Percentiles rank a stretch among this genome's conserved stretches.
These are phyloP conservation scores for Periparus ater DNA, from an alignment of 2,797 vertebrate genomes.

Conservation along the genomic window DNA sequence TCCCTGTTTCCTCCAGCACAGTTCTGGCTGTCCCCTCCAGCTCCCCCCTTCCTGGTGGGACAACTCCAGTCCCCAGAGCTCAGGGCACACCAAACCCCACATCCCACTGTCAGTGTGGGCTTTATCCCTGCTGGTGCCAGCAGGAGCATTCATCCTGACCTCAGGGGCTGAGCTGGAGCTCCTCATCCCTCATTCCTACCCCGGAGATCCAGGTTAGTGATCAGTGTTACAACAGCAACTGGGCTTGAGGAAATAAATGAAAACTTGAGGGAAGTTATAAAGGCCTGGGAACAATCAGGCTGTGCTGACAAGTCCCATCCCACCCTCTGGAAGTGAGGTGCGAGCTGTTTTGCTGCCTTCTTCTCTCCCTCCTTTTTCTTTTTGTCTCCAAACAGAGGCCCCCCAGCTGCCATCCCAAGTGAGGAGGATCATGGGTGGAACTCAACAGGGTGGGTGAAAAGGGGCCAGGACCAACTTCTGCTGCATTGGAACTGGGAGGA, in stretches of 20 bases:
- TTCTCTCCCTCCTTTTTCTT: not conserved
- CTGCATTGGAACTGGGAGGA: conserved; percentile 25
- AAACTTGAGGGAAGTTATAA: not conserved
- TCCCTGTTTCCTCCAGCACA: not conserved
- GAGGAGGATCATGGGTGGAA: not conserved
- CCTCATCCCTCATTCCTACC: not conserved
- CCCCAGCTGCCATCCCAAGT: not conserved
- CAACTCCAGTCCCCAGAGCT: not conserved
- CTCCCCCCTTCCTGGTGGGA: not conserved
- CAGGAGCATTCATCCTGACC: not conserved
- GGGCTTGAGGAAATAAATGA: not conserved
- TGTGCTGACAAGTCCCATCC: not conserved
- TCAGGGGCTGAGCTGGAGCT: not conserved
- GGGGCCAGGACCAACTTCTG: conserved; percentile 56
- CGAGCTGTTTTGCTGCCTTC: not conserved
- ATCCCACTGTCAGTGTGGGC: rapidly evolving
- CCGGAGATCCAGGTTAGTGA: not conserved
- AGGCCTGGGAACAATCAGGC: not conserved
- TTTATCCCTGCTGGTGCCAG: not conserved
- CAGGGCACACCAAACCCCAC: not conserved
- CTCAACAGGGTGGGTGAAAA: not conserved
- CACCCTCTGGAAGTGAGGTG: not conserved
- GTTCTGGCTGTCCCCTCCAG: not conserved
- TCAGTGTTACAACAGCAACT: not conserved
- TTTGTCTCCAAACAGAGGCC: not conserved